Base-by-base conservation (phyloP, 2,113 vertebrate genomes). In the Epinephelus moara region DNA sequence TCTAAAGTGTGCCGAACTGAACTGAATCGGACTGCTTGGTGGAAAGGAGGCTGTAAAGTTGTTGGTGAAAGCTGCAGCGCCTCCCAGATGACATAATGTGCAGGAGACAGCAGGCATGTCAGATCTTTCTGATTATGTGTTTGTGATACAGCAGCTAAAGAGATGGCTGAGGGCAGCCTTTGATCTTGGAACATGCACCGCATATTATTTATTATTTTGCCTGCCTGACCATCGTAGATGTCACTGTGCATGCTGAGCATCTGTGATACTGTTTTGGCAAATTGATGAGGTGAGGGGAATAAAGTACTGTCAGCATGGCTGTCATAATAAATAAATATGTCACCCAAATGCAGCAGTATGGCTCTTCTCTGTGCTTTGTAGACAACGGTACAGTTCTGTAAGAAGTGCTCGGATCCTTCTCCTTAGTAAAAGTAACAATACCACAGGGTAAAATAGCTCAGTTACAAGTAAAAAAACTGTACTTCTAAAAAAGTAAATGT, bases 111-210 rank as follows among this genome's bases (percentile, higher is more conserved):
- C n/a, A 19, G 15, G 52, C 19, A 4, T 6, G 10, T 61, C 71
- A 49, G 37, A 45, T 18, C 14, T 37, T 37, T 33, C 23, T 17
- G 33, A 42, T 14, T 19, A 7, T 55, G 7, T 64, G 11, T 19
- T 57, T 47, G 52, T 27, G 40, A 12, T 21, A 6, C 37, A 33
- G 40, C 2, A 3, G 3, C 33, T 80, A 66, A 72, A 66, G 3
- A 57, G 60, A 64, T 78, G 19, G 53, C 57, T 49, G n/a, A 17
- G 13, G 7, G 53, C 23, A n/a, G 53, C 25, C 62, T 68, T 78
- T 57, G 69, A 72, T 70, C 30, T 21, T 0, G 25, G 40, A 23
- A 56, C 37, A 80, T 23, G 40, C 52, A 4, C 63, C 47, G 23
- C 37, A 25, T n/a, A 30, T 27, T 23, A 45, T 9, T 13, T 49